Base-by-base conservation (phyloP, 2,113 vertebrate genomes). In the Orientallactaga bullata region DNA sequence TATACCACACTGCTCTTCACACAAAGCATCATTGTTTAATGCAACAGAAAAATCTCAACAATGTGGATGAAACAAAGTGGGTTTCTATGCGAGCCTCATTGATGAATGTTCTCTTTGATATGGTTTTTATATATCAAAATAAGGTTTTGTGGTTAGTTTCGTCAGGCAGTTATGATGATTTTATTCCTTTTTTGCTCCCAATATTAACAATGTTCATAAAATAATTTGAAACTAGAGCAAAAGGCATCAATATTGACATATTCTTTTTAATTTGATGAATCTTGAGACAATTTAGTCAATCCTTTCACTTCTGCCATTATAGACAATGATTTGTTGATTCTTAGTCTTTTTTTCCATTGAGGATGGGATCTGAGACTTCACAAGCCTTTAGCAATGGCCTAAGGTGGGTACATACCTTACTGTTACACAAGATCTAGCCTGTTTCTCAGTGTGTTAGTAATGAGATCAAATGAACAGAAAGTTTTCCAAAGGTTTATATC, bases 41-140 rank as follows among this genome's bases (percentile, higher is more conserved):
- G 35, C 92, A 81, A 88, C 47, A 94, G 82, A 96, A 96, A 96
- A 81, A 97, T 95, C 35, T 95, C 82, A 95, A 69, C 58, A 87
- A 96, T 87, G 87, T 82, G 8, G 10, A 71, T 81, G n/a, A 95
- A 94, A 96, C 95, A 95, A 95, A 93, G 77, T 65, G 86, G 35
- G 89, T 39, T 96, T 95, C 89, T 96, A 73, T 96, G 32, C 23
- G 77, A 30, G 24, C 82, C 68, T 94, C 87, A 89, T 4, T 91
- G 87, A 84, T 85, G 65, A 87, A 74, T 87, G 39, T 24, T 78
- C 39, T 77, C 77, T 96, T 94, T 89, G 89, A 89, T 95, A 94
- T 42, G 42, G 5, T 83, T 86, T 88, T 94, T 37, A 91, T 81
- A 47, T 9, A 85, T 74, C 77, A 92, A 47, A 92, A 95, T 77